Base-by-base conservation (phyloP, 1,140 invertebrate genomes). In the Hypothenemus hampei region DNA sequence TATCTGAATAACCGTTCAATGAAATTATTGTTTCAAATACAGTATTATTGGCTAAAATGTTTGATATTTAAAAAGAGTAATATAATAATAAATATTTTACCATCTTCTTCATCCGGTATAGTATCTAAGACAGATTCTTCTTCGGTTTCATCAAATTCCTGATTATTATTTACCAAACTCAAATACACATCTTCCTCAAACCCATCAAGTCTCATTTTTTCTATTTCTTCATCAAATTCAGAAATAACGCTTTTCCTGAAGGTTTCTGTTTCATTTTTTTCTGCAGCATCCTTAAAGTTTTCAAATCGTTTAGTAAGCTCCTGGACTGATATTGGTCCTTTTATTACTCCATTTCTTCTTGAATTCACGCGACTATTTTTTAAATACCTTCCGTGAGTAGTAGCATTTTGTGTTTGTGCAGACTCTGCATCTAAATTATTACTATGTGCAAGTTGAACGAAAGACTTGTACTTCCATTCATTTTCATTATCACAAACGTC, bases 181-280 rank as follows among this genome's bases (percentile, higher is more conserved):
- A 44, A 45, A 58, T 62, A 13, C 19, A 49, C 37, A 13, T 61
- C 53, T 7, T 60, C 52, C 4, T 49, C 22, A 18, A 60, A 57
- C 3, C 60, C 60, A 44, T 58, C 60, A 11, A 21, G 31, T 40
- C 35, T 40, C 56, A 61, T 58, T 5, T 56, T 47, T 23, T 52
- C 47, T n/a, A 54, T 20, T 35, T 56, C 51, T 15, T 37, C 15
- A 24, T 61, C 56, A 39, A 61, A 56, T 43, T 61, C 46, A 3
- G 33, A 7, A 16, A 61, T 39, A 20, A 61, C 22, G 20, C 31
- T 54, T 37, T 43, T 39, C 6, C 56, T 20, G 33, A 45, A 61
- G 19, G 26, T 33, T 35, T 61, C 56, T 10, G 52, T 58, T 41
- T 58, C 47, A 3, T 41, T 52, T 26, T 56, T 54, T 26, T 47